Base-by-base conservation (phyloP, 2,113 vertebrate species). In the Sinocyclocheilus anshuiensis region DNA sequence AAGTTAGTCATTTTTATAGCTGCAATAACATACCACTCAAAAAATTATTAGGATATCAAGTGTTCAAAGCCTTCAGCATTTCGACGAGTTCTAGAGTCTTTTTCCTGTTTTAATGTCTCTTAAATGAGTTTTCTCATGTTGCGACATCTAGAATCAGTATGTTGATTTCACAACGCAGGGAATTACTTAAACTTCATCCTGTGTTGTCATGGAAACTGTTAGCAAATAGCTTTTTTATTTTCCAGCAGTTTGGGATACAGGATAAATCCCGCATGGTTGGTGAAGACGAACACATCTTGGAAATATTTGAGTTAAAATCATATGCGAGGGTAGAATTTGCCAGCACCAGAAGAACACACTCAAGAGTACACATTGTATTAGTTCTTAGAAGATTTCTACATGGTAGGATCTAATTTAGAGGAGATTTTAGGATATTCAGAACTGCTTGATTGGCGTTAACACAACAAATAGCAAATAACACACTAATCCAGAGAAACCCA, bases 131-230 rank as follows among this genome's bases (percentile, higher is more conserved):
- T 67, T 84, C 26, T 48, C 16, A 24, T 76, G 42, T 11, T 81
- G 53, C n/a, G 39, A 78, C 84, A 61, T 72, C 22, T 75, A 33
- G 24, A 59, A 81, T 48, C n/a, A 33, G 81, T 29, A 24, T 57
- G 26, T 29, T 50, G 67, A 88, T 90, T 84, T 48, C 24, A 11
- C 48, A 65, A 86, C 42, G 57, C 42, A 81, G 72, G 57, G 85
- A 63, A 83, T 65, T 22, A 15, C 71, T 63, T 57, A 84, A 50
- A 50, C 72, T 84, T 77, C 50, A 67, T 89, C 74, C 45, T 85
- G 63, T 72, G 88, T 89, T 87, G 89, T 89, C 89, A 89, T 89
- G 86, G 89, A 84, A 89, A 90, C 88, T 48, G 57, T 84, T 63
- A 24, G 61, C 29, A 78, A 84, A 84, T 55, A 16, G 48, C 81